phyloP scores from a whole-genome alignment of 53 echinoderm and acorn worm species.

The Arbacia lixula region DNA sequence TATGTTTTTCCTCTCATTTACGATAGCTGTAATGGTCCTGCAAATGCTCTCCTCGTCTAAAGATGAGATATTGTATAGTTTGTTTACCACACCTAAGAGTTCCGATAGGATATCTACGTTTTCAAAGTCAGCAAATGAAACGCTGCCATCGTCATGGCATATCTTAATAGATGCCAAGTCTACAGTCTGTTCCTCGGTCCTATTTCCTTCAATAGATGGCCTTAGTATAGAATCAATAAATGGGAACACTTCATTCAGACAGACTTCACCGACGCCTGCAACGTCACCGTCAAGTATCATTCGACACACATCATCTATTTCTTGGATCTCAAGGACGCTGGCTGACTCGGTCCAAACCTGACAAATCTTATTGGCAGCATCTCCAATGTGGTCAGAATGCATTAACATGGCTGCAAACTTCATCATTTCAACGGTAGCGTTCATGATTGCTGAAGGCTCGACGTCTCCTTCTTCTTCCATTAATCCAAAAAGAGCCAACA shows the following conservation, averaged over 20 bases:
- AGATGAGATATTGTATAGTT: constrained; percentile 12
- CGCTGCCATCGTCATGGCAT: constrained; percentile 27
- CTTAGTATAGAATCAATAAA: background rate
- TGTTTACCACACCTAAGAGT: background rate
- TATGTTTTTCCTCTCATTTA: constrained; percentile 1
- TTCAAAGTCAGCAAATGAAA: background rate
- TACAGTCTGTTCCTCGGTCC: background rate
- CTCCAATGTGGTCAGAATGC: constrained; percentile 16
- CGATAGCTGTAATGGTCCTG: background rate
- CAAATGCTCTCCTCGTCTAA: background rate
- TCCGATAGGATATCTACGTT: background rate
- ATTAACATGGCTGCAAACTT: background rate
- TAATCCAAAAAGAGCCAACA: background rate
- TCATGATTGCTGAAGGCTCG: background rate
- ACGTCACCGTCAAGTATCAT: background rate
- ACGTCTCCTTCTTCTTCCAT: background rate
- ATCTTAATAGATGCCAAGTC: constrained; percentile 10
- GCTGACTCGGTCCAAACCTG: constrained; percentile 8
- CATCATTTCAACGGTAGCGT: background rate
- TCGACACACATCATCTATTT: constrained; percentile 7
- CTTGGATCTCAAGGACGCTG: background rate
- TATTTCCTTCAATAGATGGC: background rate
- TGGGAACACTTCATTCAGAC: background rate
- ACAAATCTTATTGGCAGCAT: constrained; percentile 14
- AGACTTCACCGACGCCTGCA: background rate